Evolutionary conservation across 2,888 invertebrate genomes (phyloP), one percentile per base, ranked within the genome.

Genomic region (Mystacides longicornis): DNA sequence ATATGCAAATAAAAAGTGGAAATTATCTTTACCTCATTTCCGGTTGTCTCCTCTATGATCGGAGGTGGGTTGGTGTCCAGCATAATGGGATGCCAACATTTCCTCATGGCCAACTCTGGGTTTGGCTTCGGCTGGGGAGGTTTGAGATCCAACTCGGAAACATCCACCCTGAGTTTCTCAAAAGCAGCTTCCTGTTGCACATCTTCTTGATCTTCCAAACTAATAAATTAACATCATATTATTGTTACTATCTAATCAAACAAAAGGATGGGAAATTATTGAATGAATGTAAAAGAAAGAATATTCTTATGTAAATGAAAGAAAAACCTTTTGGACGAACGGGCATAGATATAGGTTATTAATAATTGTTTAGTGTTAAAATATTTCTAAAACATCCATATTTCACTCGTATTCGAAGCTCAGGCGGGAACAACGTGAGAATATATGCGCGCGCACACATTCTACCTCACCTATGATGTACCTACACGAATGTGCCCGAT

Each of bases 71-170:
- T 75, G 69, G 71, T 74, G 69, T 81, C 81, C 80, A 81, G 81
- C 81, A 77, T 75, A 64, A 82, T 79, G 33, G 82, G 82, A 68
- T 82, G 82, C 82, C 82, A 82, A 62, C 78, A 76, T 58, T 80
- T 78, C 58, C 81, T 78, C 66, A 71, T 72, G 58, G 81, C 69
- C 63, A 74, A 71, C 63, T 71, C 71, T 58, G 81, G 77, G 64
- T 73, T 72, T 64, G 77, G 68, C 55, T 72, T 66, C 54, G 67
- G 70, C 64, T 72, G 81, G 66, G 81, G 81, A 62, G 77, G 76
- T 63, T 61, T 67, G 62, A 77, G 64, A 51, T 75, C 73, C 61
- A 77, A 61, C 19, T 67, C 64, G 23, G 67, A 64, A 37, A 77
- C 76, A 64, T 77, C 76, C 52, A 76, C 73, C 59, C 68, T 73